Evolutionary conservation across 2,797 vertebrate species (phyloP).

Genomic region (Pagetopsis macropterus): DNA sequence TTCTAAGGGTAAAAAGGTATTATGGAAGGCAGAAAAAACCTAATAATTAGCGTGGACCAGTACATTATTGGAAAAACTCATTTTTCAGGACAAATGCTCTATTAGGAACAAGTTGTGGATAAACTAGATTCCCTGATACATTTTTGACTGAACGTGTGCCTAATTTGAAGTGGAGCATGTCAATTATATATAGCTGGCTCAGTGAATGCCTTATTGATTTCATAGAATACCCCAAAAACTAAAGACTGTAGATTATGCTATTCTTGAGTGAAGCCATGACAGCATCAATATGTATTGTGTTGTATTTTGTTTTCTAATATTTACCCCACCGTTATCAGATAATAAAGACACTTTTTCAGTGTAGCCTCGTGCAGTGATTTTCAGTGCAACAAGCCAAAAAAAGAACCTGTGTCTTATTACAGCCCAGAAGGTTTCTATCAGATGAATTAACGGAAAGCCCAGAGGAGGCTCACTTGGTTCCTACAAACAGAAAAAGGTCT

Average conservation of each 20-base stretch:
- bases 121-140: background rate
- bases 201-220: constrained; percentile 6
- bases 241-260: background rate
- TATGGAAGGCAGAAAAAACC: background rate
- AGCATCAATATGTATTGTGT: background rate
- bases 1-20: background rate
- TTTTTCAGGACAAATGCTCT: background rate
- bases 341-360: constrained; percentile 19
- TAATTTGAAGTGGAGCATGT: background rate
- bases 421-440: constrained; percentile 19
- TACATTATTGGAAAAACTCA: background rate
- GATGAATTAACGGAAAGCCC: constrained; percentile 22
- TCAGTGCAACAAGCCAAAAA: constrained; percentile 25
- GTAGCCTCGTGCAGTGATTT: constrained; percentile 9
- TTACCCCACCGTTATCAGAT: background rate
- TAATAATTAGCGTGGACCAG: background rate
- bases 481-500: constrained; percentile 40
- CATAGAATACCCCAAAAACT: constrained; percentile 1
- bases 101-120: constrained; percentile 1
- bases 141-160: background rate
- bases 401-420: constrained; percentile 19
- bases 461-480: constrained; percentile 27
- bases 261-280: background rate
- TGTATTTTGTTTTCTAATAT: background rate
- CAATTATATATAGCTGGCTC: constrained; percentile 13